Conservation (phyloP, 2,797 vertebrate genomes). For the Peromyscus eremicus region DNA sequence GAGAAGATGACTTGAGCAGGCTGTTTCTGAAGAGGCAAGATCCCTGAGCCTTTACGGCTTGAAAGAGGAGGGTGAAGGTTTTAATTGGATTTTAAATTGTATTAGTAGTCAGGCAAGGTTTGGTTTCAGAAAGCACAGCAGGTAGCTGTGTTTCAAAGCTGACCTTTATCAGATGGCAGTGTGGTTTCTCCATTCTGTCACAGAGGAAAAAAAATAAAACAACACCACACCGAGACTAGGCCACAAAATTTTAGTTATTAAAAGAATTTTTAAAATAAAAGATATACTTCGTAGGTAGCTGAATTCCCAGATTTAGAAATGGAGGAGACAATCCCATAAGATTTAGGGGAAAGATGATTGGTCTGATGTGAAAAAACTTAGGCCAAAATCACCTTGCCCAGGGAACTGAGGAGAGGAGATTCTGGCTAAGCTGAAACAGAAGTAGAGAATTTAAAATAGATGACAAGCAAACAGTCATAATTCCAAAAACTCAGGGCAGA, state of each 20-base stretch:
- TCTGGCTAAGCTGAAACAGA: constrained; percentile 19
- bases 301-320: background rate
- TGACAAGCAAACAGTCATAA: constrained; percentile 53
- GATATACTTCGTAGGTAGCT: background rate
- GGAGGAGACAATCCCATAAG: background rate
- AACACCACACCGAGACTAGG: background rate
- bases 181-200: background rate
- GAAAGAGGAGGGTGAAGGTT: constrained; percentile 51
- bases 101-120: constrained; percentile 51
- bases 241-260: background rate
- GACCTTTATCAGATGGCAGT: constrained; percentile 61
- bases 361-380: background rate
- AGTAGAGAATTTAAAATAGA: constrained; percentile 49
- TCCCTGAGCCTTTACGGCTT: constrained; percentile 55
- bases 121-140: background rate
- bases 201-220: constrained; percentile 8
- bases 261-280: background rate
- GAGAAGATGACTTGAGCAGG: background rate
- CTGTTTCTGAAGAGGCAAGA: constrained; percentile 34
- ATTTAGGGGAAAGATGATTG: background rate
- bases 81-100: constrained; percentile 78
- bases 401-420: constrained; percentile 7
- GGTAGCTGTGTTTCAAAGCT: constrained; percentile 35
- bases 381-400: background rate
- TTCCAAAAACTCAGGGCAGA: constrained; percentile 65